phyloP scores from a whole-genome alignment of 2,797 vertebrate species.

The Chrysocyon brachyurus region DNA sequence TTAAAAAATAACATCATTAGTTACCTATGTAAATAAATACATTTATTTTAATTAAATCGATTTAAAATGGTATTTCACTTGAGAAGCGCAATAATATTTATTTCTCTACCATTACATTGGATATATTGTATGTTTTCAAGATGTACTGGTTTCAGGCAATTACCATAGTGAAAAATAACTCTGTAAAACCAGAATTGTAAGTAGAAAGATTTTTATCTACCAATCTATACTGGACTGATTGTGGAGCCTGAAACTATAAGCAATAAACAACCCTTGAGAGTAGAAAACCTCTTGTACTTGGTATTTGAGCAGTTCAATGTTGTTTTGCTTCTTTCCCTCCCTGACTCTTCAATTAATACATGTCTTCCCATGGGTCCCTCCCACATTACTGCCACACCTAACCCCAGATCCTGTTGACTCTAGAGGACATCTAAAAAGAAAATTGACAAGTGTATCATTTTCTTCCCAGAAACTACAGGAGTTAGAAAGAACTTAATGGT shows the following conservation, averaged over 20 bases:
- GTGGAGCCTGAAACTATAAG: neutral
- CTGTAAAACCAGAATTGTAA: neutral
- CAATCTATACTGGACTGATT: neutral
- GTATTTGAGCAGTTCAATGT: neutral
- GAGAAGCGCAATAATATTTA: neutral
- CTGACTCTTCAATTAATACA: neutral
- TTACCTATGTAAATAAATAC: neutral
- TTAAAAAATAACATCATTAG: conserved; percentile 14
- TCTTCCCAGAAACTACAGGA: neutral
- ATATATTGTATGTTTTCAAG: neutral
- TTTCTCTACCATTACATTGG: neutral
- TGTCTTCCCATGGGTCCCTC: neutral
- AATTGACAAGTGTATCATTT: neutral
- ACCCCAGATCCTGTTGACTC: neutral
- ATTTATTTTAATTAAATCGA: conserved; percentile 48
- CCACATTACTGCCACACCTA: neutral
- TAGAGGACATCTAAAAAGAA: neutral
- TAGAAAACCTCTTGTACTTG: neutral
- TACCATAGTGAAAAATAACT: neutral
- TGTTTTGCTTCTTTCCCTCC: neutral
- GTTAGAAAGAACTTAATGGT: neutral
- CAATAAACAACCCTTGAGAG: neutral
- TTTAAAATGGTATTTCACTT: conserved; percentile 59
- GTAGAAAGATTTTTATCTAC: neutral
- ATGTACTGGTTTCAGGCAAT: neutral